A percentile compares a stretch with the other conserved stretches of the same genome.
These are phyloP conservation scores for Aspidiotus rigidus DNA, from an alignment of 2,888 invertebrate genomes.

Conservation along the genomic window DNA sequence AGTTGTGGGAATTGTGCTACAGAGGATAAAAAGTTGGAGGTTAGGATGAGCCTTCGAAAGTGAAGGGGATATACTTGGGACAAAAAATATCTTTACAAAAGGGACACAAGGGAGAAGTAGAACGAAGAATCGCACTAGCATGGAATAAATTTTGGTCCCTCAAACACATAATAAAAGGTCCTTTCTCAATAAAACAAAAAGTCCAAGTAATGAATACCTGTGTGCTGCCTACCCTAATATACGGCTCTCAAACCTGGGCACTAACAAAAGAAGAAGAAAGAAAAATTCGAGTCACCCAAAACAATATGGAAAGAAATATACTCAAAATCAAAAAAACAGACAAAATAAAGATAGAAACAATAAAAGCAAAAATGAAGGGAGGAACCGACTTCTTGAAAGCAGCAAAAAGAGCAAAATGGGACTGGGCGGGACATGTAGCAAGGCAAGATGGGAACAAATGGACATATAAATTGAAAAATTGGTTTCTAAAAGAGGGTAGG, in stretches of 20 bases:
- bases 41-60: too few species aligned
- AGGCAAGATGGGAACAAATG: neutral
- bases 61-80: too few species aligned
- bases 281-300: neutral
- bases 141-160: slow-evolving; percentile 13
- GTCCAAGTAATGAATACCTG: neutral
- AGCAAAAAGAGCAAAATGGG: slow-evolving; percentile 10
- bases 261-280: slow-evolving; percentile 8
- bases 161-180: slow-evolving; percentile 7
- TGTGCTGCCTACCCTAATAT: neutral
- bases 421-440: neutral
- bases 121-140: neutral
- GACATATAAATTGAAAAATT: neutral
- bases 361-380: neutral
- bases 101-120: neutral
- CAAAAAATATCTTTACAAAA: slow-evolving; percentile 2
- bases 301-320: neutral
- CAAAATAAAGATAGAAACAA: neutral
- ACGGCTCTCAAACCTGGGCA: slow-evolving; percentile 9
- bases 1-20: neutral
- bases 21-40: neutral
- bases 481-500: neutral
- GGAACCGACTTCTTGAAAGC: neutral
- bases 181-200: slow-evolving; percentile 2
- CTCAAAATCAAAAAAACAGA: neutral